Conservation (phyloP, 1,140 invertebrate species). For the Dermatophagoides farinae region DNA sequence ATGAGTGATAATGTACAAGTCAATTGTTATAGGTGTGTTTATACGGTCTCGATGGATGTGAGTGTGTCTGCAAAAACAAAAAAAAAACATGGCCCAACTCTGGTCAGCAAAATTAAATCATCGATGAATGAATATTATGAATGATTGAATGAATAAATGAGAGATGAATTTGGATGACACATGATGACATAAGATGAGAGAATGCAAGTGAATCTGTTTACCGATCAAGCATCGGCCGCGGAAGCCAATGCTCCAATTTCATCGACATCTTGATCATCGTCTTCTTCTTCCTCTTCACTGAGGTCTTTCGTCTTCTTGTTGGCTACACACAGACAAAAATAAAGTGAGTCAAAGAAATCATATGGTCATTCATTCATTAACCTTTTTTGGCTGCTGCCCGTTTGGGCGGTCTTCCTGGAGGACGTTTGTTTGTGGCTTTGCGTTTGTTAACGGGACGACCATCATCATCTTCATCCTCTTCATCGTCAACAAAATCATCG, state of each 20-base stretch:
- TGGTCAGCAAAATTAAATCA: no score
- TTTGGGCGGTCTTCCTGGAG: background rate
- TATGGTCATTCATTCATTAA: background rate
- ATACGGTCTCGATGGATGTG: no score
- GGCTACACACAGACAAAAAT: background rate
- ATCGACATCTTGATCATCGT: conserved; percentile 1
- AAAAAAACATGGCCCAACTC: no score
- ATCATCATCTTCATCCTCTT: background rate
- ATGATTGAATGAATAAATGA: no score
- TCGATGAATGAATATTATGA: no score
- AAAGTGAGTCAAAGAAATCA: background rate
- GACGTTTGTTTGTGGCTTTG: background rate
- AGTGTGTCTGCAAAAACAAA: no score
- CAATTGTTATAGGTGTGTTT: no score
- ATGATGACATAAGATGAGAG: no score
- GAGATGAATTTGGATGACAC: no score
- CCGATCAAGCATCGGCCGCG: background rate
- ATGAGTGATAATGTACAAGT: no score
- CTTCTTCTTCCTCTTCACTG: conserved; percentile 7
- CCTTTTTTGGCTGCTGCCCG: background rate
- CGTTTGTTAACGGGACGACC: background rate
- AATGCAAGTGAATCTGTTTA: no score
- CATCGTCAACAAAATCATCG: background rate
- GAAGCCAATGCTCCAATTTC: background rate
- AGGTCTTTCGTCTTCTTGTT: background rate